A percentile compares a stretch with the other conserved stretches of the same genome.
Evolutionary conservation across 2,113 vertebrate species (phyloP).

Genomic region (Tupaia chinensis): DNA sequence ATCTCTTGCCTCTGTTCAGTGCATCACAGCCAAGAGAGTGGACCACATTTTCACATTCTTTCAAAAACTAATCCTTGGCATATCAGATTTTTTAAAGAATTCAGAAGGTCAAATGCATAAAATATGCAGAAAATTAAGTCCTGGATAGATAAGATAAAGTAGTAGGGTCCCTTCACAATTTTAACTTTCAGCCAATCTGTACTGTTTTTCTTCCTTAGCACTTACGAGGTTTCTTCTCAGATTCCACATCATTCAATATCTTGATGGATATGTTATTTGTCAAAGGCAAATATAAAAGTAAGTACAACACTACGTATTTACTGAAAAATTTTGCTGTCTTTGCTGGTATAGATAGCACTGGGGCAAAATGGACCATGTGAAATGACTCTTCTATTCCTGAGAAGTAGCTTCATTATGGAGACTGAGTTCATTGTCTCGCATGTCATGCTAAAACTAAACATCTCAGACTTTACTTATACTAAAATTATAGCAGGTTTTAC

Average conservation of each 20-base stretch:
- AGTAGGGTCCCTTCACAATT: neutral
- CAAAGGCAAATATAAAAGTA: conserved; percentile 93
- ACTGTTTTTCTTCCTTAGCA: conserved; percentile 85
- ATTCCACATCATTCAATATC: conserved; percentile 95
- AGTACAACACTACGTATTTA: conserved; percentile 77
- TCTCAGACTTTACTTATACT: neutral
- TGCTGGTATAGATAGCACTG: neutral
- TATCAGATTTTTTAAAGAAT: neutral
- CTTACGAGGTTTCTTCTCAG: conserved; percentile 93
- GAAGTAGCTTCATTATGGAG: neutral
- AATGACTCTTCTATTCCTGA: neutral
- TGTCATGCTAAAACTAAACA: neutral
- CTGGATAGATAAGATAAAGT: neutral
- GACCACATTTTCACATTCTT: neutral
- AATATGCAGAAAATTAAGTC: neutral
- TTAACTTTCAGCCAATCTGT: conserved; percentile 39
- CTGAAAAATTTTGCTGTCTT: conserved; percentile 24
- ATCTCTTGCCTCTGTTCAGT: neutral
- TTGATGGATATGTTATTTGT: conserved; percentile 94
- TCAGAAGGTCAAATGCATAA: neutral
- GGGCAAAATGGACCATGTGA: neutral
- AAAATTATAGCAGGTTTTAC: neutral
- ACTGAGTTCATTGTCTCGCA: neutral
- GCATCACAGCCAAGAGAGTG: neutral
- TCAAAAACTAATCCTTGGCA: conserved; percentile 4